phyloP scores from a whole-genome alignment of 2,113 vertebrate species.

The Condylura cristata region DNA sequence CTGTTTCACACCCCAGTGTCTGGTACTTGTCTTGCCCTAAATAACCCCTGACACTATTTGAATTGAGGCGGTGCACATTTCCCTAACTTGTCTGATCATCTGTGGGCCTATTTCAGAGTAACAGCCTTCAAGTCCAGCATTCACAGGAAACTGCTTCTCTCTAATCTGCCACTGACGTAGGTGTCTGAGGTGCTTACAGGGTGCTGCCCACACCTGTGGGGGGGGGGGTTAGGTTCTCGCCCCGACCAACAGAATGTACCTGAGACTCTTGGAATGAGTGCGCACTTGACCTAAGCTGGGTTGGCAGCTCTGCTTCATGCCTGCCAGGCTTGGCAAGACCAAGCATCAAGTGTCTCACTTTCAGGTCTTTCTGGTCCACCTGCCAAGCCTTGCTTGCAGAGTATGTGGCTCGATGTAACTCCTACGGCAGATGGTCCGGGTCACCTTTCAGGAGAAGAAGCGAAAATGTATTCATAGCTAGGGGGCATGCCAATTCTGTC shows the following conservation, averaged over 20 bases:
- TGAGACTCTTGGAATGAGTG: not conserved
- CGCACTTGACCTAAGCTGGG: not conserved
- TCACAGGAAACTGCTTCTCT: not conserved
- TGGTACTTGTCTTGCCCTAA: not conserved
- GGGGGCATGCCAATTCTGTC: not conserved
- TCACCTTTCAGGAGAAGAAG: slow-evolving; percentile 30
- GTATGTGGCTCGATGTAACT: not conserved
- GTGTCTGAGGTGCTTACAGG: not conserved
- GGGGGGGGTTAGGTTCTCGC: not conserved
- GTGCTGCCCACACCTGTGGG: not conserved
- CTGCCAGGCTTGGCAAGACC: not conserved
- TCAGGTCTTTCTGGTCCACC: slow-evolving; percentile 3
- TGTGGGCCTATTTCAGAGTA: not conserved
- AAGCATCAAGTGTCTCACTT: not conserved
- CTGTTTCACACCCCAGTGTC: not conserved
- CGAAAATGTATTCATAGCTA: not conserved
- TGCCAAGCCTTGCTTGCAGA: not conserved
- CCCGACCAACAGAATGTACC: not conserved
- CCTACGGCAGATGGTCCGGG: slow-evolving; percentile 43
- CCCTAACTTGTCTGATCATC: not conserved
- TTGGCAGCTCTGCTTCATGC: not conserved
- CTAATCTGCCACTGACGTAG: not conserved
- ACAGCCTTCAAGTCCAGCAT: not conserved
- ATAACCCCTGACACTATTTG: not conserved
- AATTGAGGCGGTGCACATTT: not conserved